Conservation (phyloP, 2,113 vertebrate genomes). For the Sturnira hondurensis region DNA sequence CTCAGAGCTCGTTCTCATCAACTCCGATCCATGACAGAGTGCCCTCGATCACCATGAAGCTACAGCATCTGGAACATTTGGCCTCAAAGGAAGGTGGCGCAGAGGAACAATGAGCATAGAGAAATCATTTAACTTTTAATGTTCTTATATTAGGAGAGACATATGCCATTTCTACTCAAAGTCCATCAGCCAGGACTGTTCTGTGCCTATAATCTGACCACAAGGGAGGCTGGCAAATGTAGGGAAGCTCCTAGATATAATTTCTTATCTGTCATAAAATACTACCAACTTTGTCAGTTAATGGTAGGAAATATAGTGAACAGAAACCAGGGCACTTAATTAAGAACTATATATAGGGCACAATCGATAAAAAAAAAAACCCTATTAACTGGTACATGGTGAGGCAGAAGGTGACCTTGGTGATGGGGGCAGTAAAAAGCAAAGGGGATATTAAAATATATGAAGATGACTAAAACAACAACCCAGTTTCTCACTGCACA, state of each 20-base stretch:
- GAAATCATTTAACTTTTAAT: background rate
- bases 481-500: background rate
- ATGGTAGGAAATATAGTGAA: background rate
- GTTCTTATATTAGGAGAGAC: background rate
- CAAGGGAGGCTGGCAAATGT: background rate
- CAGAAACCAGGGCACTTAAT: background rate
- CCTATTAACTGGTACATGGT: background rate
- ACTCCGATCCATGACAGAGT: background rate
- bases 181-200: background rate
- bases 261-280: background rate
- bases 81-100: background rate
- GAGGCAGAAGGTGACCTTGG: background rate
- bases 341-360: background rate
- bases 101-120: background rate
- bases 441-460: background rate
- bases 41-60: background rate
- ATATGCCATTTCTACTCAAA: background rate
- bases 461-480: background rate
- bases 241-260: background rate
- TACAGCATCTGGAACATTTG: background rate
- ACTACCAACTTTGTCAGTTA: background rate
- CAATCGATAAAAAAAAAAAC: background rate
- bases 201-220: background rate
- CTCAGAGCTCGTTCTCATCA: background rate
- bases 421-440: background rate